A percentile compares a stretch with the other conserved stretches of the same genome.
Conservation (phyloP, 2,113 vertebrate species). For the Hirundichthys speculiger region DNA sequence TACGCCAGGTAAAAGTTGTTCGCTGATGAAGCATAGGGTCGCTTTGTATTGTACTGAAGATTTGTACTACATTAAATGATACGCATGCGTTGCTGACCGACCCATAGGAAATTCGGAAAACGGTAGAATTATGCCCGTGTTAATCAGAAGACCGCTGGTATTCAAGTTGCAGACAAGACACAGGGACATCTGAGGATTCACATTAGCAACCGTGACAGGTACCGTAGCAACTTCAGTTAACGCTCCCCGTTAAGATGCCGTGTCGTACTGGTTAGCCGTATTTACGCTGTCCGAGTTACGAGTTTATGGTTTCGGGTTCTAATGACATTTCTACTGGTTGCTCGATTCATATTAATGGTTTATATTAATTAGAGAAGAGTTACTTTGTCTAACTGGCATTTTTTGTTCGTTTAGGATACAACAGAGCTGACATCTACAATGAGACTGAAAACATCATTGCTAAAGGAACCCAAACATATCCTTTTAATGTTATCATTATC, state of each 20-base stretch:
- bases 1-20: not conserved
- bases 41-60: not conserved
- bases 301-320: not conserved
- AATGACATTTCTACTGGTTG: not conserved
- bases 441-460: slow-evolving; percentile 93
- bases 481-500: slow-evolving; percentile 73
- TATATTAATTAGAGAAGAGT: not conserved
- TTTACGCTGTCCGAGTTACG: too few relatives aligned
- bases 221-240: slow-evolving; percentile 73
- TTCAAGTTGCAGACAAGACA: slow-evolving; percentile 14
- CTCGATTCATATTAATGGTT: not conserved
- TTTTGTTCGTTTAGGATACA: slow-evolving; percentile 33
- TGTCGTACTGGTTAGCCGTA: not conserved
- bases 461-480: slow-evolving; percentile 99
- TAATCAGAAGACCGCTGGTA: slow-evolving; percentile 30
- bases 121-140: slow-evolving; percentile 11
- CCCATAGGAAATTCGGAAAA: not conserved
- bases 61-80: not conserved
- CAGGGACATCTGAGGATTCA: slow-evolving; percentile 30
- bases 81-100: not conserved
- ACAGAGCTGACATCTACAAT: slow-evolving; percentile 69
- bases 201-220: slow-evolving; percentile 63
- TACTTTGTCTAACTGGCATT: slow-evolving; percentile 7
- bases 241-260: not conserved
- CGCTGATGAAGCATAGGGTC: not conserved